Conservation (phyloP, 2,888 invertebrate species). For the Eupithecia inturbata region DNA sequence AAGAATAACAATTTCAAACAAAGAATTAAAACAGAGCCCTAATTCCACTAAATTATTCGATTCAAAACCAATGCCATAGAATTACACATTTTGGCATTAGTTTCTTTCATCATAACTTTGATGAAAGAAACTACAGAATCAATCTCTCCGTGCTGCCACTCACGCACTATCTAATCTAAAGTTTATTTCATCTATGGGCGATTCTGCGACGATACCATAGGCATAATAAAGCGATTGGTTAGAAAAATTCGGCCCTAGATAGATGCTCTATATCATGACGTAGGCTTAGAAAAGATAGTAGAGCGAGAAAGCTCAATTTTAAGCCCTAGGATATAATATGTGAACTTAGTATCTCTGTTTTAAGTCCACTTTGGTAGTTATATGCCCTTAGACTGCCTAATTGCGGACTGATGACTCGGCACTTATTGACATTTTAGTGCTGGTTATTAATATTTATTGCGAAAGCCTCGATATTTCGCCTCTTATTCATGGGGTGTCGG, state of each 20-base stretch:
- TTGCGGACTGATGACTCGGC: slow-evolving; percentile 59
- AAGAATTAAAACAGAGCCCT: neutral
- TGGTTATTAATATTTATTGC: slow-evolving; percentile 66
- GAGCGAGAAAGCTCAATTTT: neutral
- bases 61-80: no score
- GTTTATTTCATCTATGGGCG: no score
- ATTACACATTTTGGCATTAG: no score
- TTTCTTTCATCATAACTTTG: no score
- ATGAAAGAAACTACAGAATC: no score
- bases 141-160: no score
- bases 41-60: neutral
- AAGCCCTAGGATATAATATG: neutral
- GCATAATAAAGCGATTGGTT: no score
- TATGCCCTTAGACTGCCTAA: slow-evolving; percentile 44
- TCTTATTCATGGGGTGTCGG: slow-evolving; percentile 47
- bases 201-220: no score
- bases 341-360: no score
- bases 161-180: no score
- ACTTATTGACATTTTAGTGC: slow-evolving; percentile 68
- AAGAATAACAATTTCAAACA: neutral
- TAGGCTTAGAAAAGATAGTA: neutral
- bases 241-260: neutral
- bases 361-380: neutral
- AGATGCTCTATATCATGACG: neutral
- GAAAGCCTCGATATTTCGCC: slow-evolving; percentile 48